Conservation (phyloP, 1,140 invertebrate genomes). For the Cardiocondyla obscurior region DNA sequence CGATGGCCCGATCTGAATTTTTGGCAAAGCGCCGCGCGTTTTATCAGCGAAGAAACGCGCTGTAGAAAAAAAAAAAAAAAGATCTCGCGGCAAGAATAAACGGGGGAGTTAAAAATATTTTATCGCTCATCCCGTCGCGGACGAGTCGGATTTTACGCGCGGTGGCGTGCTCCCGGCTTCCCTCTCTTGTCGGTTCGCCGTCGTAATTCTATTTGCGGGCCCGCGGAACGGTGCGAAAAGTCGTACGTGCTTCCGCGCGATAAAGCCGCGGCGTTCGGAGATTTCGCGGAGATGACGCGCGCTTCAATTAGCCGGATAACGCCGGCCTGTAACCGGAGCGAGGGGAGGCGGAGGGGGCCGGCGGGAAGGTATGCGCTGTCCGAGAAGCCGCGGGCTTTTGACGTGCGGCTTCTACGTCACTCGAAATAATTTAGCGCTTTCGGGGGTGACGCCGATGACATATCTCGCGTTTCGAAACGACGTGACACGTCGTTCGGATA, state of each 20-base stretch:
- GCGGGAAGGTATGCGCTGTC: neutral
- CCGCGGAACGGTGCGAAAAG: constrained; percentile 19
- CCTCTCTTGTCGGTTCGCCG: neutral
- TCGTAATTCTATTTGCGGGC: constrained; percentile 54
- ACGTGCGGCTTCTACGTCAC: constrained; percentile 6
- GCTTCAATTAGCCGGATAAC: constrained; percentile 51
- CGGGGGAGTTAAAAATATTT: constrained; percentile 19
- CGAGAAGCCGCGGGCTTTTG: constrained; percentile 11
- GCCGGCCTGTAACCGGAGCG: neutral
- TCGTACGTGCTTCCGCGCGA: constrained; percentile 27
- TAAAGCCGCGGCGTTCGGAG: neutral
- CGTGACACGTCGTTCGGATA: constrained; percentile 14
- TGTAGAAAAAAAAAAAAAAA: neutral
- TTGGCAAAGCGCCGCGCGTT: neutral
- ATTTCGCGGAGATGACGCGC: constrained; percentile 25
- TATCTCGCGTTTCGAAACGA: constrained; percentile 9
- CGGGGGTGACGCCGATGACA: neutral
- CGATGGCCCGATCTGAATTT: neutral
- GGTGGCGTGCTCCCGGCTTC: neutral
- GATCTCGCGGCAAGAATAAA: neutral
- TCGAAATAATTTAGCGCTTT: constrained; percentile 26
- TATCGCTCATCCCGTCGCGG: neutral
- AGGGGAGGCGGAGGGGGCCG: too few species aligned
- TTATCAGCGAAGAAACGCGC: neutral
- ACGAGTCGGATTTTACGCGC: neutral